Evolutionary conservation across 2,113 vertebrate genomes (phyloP).

Genomic region (Zosterops pallidus): DNA sequence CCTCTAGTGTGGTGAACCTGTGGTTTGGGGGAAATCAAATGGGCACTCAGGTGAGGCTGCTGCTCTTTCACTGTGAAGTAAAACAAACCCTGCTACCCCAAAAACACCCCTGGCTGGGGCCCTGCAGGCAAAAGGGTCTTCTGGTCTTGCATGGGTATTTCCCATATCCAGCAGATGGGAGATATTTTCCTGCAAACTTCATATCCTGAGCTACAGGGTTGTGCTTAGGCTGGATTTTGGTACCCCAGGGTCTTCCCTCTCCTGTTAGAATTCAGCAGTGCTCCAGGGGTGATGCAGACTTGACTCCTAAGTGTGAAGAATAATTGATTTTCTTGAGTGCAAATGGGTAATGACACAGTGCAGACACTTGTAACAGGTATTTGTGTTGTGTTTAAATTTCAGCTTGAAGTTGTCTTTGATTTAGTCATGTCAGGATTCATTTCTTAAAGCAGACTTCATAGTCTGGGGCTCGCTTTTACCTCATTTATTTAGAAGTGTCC

Average conservation of each 20-base stretch:
- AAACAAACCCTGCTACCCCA: neutral
- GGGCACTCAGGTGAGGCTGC: neutral
- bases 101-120: neutral
- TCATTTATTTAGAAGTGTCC: neutral
- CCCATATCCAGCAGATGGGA: neutral
- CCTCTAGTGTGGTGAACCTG: rapidly evolving
- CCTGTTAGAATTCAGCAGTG: neutral
- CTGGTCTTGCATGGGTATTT: neutral
- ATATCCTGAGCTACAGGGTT: neutral
- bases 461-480: neutral
- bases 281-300: neutral
- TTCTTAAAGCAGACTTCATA: neutral
- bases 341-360: neutral
- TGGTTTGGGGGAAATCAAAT: neutral
- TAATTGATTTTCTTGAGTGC: neutral
- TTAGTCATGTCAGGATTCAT: neutral
- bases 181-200: neutral
- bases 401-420: slow-evolving; percentile 2
- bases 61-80: neutral
- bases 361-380: neutral
- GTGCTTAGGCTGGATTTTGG: neutral
- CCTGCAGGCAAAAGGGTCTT: neutral
- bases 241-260: neutral
- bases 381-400: neutral
- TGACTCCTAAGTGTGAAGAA: neutral